These are phyloP conservation scores for Gymnocheta viridis DNA, from an alignment of 2,888 invertebrate genomes.

Conservation along the genomic window DNA sequence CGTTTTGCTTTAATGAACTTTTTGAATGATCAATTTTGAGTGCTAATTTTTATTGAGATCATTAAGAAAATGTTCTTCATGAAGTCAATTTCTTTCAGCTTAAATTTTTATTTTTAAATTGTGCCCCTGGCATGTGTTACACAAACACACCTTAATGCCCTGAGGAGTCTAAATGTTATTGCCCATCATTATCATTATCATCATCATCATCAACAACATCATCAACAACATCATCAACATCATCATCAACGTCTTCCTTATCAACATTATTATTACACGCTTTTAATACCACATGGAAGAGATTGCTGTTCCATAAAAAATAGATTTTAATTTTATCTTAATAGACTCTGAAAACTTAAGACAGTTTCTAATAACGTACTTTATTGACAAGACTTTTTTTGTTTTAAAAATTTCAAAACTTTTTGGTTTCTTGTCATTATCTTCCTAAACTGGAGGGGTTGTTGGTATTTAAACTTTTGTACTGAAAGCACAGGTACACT, in stretches of 20 bases:
- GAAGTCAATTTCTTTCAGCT: neutral
- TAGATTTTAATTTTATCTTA: slow-evolving; percentile 42
- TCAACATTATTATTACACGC: slow-evolving; percentile 10
- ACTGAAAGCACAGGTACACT: neutral
- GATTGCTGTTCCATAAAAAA: slow-evolving; percentile 17
- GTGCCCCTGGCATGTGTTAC: neutral
- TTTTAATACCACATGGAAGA: neutral
- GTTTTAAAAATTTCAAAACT: neutral
- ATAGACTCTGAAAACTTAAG: slow-evolving; percentile 25
- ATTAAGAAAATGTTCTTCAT: slow-evolving; percentile 1
- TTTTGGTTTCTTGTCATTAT: neutral
- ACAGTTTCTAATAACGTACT: slow-evolving; percentile 4
- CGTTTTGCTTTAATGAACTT: neutral
- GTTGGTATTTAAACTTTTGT: slow-evolving; percentile 3
- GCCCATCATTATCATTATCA: neutral
- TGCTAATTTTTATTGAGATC: slow-evolving; percentile 37
- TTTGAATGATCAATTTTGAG: no score
- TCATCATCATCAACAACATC: slow-evolving; percentile 2
- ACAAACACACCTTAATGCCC: slow-evolving; percentile 12
- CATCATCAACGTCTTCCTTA: neutral
- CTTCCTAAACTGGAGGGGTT: neutral
- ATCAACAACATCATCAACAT: neutral
- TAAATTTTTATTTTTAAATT: neutral
- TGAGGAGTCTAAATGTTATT: neutral
- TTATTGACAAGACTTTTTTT: neutral